Evolutionary conservation across 2,888 invertebrate species (phyloP).

Genomic region (Hermodice carunculata): DNA sequence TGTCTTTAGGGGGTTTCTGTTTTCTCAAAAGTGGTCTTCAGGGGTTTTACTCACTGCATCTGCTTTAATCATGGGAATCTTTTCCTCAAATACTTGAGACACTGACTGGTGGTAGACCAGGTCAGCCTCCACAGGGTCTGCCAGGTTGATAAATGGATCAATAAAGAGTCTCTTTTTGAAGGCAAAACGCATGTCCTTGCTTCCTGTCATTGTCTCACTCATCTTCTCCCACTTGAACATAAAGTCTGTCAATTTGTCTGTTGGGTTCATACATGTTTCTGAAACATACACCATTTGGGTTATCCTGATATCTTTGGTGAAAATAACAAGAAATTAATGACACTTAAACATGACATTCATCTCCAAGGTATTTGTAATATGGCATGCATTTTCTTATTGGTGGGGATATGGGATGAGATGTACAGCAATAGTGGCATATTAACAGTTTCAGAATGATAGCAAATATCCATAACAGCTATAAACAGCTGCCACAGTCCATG

Average conservation of each 20-base stretch:
- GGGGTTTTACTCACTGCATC: constrained; percentile 89
- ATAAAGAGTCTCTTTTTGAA: constrained; percentile 82
- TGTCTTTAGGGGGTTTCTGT: too few relatives aligned
- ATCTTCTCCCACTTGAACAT: constrained; percentile 93
- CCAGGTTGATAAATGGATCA: constrained; percentile 82
- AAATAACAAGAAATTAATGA: too few relatives aligned
- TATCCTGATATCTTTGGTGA: too few relatives aligned
- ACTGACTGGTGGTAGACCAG: constrained; percentile 93
- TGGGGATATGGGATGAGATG: too few relatives aligned
- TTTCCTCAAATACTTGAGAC: constrained; percentile 89
- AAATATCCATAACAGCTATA: too few relatives aligned
- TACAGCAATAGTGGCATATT: too few relatives aligned
- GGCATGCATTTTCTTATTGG: too few relatives aligned
- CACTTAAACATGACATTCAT: too few relatives aligned
- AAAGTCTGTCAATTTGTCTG: constrained; percentile 93
- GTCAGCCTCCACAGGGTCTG: constrained; percentile 93
- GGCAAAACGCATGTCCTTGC: constrained; percentile 38
- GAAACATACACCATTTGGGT: constrained; percentile 14
- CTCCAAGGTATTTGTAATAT: too few relatives aligned
- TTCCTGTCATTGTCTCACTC: constrained; percentile 27
- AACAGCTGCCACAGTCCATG: too few relatives aligned
- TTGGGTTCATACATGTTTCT: constrained; percentile 84
- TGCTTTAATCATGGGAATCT: constrained; percentile 92
- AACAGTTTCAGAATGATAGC: too few relatives aligned
- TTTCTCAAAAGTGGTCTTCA: too few relatives aligned